phyloP scores from a whole-genome alignment of 92 coral and sea anemone species.

The Porites rus region DNA sequence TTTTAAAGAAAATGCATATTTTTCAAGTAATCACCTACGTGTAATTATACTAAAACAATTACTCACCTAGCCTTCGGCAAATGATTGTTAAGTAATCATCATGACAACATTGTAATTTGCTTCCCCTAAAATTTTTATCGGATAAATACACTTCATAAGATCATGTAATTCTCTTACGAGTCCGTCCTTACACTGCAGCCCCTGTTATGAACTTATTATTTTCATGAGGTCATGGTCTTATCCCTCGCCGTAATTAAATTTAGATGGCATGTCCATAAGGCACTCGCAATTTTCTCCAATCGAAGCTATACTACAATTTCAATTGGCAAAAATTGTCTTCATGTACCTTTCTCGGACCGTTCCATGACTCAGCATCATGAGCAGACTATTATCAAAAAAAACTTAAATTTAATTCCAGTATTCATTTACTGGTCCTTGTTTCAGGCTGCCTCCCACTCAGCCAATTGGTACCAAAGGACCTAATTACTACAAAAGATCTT shows the following conservation, averaged over 20 bases:
- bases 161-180: not conserved
- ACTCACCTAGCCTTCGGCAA: no score
- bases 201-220: conserved; percentile 2
- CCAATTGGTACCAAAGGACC: not conserved
- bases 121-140: not conserved
- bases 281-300: not conserved
- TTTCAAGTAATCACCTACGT: no score
- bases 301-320: not conserved
- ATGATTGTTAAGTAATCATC: no score
- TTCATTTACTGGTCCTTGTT: not conserved
- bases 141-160: not conserved
- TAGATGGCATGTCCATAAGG: no score
- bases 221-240: not conserved
- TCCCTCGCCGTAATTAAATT: not conserved
- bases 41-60: no score
- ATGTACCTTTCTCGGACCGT: conserved; percentile 5
- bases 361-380: not conserved
- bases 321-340: not conserved
- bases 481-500: not conserved
- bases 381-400: conserved; percentile 1
- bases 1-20: not conserved
- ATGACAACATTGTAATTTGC: not conserved
- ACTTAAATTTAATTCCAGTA: not conserved
- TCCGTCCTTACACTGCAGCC: conserved; percentile 6
- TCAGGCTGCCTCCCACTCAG: conserved; percentile 4